Evolutionary conservation across 1,140 invertebrate genomes (phyloP), one percentile per base, ranked within the genome.

Genomic region (Dreissena rostriformis): DNA sequence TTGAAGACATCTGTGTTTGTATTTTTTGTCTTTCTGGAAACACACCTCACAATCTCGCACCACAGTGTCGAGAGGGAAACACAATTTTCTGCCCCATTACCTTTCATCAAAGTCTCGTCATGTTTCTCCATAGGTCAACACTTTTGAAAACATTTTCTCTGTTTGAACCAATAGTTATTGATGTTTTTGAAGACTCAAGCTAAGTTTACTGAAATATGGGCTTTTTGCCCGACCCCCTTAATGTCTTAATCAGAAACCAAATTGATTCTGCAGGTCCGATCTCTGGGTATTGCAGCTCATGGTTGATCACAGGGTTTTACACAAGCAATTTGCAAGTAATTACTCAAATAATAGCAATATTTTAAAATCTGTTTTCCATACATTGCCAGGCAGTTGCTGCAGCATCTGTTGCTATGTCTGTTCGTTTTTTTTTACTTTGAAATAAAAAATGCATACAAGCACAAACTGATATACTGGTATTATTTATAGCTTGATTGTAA

Each of bases 81-180:
- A 24, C 55, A 84, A 84, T 84, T 84, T 84, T 84, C 82, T 72
- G 55, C 65, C 8, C 66, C 73, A 84, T 84, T 84, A 70, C 57
- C 65, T 29, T 24, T 63, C 75, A 84, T 84, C 82, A 84, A 77
- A 84, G 57, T 29, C 14, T 26, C 67, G 72, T 78, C 67, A 39
- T 84, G 68, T 84, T 77, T 72, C 51, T 55, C 19, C 51, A 26
- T 39, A 74, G 82, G 82, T 84, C 82, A 84, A 52, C 68, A 71
- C 74, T 84, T 74, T 26, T 78, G 61, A 84, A 84, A 84, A 84
- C 73, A 84, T 84, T 84, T 77, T 77, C 67, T 55, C 74, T 77
- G 66, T 51, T 72, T 66, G 39, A 70, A 78, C 61, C 74, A 84
- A 84, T 68, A 75, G 65, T 75, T 75, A 70, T 75, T 67, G 81